A percentile compares a stretch with the other conserved stretches of the same genome.
phyloP scores from a whole-genome alignment of 2,113 vertebrate genomes.

The Coracopsis vasa region DNA sequence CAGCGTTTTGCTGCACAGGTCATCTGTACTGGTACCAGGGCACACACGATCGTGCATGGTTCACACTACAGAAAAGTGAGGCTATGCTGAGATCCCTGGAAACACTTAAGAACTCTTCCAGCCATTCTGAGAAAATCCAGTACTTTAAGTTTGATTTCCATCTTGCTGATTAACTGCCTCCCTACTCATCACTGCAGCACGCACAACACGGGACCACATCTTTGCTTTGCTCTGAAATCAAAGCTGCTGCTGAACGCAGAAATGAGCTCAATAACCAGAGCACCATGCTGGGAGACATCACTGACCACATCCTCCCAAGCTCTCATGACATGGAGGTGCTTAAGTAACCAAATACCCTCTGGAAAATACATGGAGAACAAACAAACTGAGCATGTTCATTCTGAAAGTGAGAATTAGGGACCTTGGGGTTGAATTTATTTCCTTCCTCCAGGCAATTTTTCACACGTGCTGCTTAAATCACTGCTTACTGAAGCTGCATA shows the following conservation, averaged over 20 bases:
- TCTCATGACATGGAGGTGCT: constrained; percentile 6
- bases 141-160: not conserved
- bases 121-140: not conserved
- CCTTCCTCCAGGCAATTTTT: constrained; percentile 63
- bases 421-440: constrained; percentile 62
- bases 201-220: fast-evolving
- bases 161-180: not conserved
- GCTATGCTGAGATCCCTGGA: not conserved
- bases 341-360: not conserved
- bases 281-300: not conserved
- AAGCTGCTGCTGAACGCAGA: not conserved
- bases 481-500: constrained; percentile 65
- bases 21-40: not conserved
- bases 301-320: not conserved
- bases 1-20: not conserved
- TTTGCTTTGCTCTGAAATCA: not conserved
- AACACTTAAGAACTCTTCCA: not conserved
- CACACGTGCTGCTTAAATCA: constrained; percentile 60
- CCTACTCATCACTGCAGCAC: not conserved
- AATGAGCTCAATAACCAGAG: not conserved
- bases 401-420: constrained; percentile 21
- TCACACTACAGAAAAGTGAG: not conserved
- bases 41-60: not conserved
- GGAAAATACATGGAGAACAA: constrained; percentile 23
- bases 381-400: constrained; percentile 20